Percentiles rank a stretch among this genome's conserved stretches.
phyloP scores from a whole-genome alignment of 2,797 vertebrate genomes.

The Mareca strepera region DNA sequence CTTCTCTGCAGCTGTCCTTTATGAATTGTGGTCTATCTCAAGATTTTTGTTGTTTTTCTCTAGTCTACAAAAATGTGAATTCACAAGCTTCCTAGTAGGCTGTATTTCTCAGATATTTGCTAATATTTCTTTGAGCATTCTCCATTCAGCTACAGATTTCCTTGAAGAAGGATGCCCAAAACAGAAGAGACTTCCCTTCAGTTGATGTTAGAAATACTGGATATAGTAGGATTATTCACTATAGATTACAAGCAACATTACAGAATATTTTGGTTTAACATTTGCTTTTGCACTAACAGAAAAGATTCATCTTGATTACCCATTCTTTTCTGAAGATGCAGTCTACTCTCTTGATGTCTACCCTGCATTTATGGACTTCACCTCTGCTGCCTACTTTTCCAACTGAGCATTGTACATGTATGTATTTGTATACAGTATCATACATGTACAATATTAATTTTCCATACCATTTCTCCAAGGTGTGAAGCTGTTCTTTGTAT shows the following conservation, averaged over 20 bases:
- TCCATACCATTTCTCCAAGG: neutral
- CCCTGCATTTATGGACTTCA: neutral
- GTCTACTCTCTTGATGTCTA: neutral
- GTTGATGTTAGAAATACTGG: neutral
- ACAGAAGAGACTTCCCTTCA: neutral
- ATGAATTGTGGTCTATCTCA: neutral
- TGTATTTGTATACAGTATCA: neutral
- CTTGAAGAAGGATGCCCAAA: neutral
- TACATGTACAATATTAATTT: neutral
- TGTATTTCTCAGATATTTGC: neutral
- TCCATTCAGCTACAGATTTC: neutral
- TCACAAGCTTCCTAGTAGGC: neutral
- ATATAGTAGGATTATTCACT: neutral
- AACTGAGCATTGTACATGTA: no score
- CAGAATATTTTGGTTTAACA: neutral
- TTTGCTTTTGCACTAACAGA: neutral
- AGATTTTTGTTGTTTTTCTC: neutral
- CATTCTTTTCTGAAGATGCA: neutral
- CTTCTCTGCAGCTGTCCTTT: neutral
- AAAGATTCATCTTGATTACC: neutral
- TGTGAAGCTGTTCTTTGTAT: neutral
- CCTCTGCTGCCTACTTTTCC: neutral
- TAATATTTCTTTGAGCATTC: neutral
- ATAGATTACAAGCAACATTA: neutral
- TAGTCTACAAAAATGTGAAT: neutral